Evolutionary conservation across 2,113 vertebrate species (phyloP).

Genomic region (Sorex fumeus): DNA sequence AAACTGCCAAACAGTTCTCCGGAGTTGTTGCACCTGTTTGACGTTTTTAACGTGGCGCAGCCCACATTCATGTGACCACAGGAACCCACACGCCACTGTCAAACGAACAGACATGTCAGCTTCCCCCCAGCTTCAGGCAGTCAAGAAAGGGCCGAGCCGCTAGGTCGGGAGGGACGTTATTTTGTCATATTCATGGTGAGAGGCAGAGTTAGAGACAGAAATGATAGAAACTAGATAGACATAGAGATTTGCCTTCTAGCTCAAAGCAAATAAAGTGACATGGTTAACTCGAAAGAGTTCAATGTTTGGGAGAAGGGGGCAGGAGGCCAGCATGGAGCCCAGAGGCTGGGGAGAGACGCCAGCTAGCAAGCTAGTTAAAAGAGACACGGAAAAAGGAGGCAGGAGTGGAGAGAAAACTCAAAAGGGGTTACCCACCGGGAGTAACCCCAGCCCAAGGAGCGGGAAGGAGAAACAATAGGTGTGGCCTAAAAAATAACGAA

Average conservation of each 20-base stretch:
- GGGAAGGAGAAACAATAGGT: no score
- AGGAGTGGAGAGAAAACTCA: no score
- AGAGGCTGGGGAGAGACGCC: background rate
- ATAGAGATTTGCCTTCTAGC: background rate
- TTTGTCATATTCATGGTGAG: background rate
- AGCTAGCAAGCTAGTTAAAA: background rate
- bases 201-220: background rate
- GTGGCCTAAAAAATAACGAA: no score
- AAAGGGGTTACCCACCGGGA: no score
- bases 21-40: background rate
- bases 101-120: background rate
- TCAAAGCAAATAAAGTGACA: constrained; percentile 25
- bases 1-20: constrained; percentile 19
- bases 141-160: background rate
- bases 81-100: background rate
- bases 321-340: background rate
- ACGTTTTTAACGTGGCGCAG: background rate
- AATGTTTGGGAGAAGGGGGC: background rate
- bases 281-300: background rate
- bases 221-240: background rate
- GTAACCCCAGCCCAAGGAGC: no score
- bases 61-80: background rate
- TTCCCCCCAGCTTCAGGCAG: background rate
- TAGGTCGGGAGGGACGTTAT: constrained; percentile 15
- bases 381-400: background rate